Conservation (phyloP, 2,113 vertebrate genomes). For the Dendrocopos noguchii region DNA sequence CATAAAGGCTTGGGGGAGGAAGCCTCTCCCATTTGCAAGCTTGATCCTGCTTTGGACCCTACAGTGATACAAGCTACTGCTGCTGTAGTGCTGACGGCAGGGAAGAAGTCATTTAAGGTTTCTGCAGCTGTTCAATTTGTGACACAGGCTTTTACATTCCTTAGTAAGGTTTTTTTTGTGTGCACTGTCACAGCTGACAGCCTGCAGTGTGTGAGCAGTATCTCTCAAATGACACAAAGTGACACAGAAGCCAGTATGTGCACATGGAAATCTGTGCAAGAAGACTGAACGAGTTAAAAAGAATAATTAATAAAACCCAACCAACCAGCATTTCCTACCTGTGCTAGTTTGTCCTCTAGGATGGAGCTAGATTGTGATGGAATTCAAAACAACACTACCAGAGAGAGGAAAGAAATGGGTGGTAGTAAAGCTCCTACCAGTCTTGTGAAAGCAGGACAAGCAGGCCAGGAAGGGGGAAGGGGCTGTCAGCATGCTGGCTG, state of each 20-base stretch:
- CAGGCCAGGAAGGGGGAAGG: neutral
- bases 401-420: neutral
- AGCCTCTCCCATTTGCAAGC: neutral
- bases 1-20: neutral
- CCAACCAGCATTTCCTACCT: neutral
- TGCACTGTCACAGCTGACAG: neutral
- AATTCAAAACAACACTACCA: neutral
- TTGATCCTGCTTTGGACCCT: neutral
- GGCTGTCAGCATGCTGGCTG: neutral
- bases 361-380: neutral
- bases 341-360: neutral
- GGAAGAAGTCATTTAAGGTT: neutral
- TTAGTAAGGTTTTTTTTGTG: neutral
- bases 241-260: neutral
- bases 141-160: neutral
- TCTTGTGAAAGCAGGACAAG: neutral
- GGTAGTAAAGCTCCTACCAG: neutral
- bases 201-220: rapidly evolving
- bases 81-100: neutral
- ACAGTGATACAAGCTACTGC: neutral
- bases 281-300: neutral
- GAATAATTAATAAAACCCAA: neutral
- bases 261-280: neutral
- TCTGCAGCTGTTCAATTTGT: neutral
- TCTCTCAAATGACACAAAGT: neutral